These are phyloP conservation scores for Corythornis madagascariensis DNA, from an alignment of 2,113 vertebrate species.

Conservation along the genomic window DNA sequence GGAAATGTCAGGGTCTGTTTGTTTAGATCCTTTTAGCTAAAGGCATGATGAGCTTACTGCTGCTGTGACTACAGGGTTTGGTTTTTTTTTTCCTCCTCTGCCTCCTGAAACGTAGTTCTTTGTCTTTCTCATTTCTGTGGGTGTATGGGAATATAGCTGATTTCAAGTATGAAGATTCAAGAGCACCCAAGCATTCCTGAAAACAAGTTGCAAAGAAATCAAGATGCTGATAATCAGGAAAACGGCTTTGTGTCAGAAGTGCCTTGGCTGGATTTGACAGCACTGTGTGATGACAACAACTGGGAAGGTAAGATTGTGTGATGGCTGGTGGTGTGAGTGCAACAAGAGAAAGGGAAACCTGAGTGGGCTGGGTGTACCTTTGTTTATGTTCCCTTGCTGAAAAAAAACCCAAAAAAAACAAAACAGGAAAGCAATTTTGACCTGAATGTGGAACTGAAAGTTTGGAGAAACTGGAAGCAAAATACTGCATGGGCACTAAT, in stretches of 20 bases:
- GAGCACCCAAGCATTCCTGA: conserved; percentile 84
- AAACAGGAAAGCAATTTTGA: background rate
- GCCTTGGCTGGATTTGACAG: conserved; percentile 87
- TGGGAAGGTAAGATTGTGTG: conserved; percentile 87
- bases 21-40: conserved; percentile 35
- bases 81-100: background rate
- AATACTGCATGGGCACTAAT: background rate
- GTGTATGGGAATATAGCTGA: conserved; percentile 77
- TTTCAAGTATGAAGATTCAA: conserved; percentile 93
- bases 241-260: conserved; percentile 79
- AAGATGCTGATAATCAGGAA: conserved; percentile 78
- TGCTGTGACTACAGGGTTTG: conserved; percentile 37
- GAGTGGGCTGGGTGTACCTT: background rate
- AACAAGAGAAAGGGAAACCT: background rate
- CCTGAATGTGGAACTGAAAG: background rate
- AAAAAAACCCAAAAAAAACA: background rate
- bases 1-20: conserved; percentile 47
- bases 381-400: background rate
- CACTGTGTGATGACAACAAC: conserved; percentile 84
- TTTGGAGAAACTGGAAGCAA: background rate
- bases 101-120: background rate
- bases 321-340: background rate
- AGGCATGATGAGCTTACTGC: conserved; percentile 65
- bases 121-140: background rate
- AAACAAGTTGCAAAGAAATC: conserved; percentile 75